A percentile compares a stretch with the other conserved stretches of the same genome.
These are phyloP conservation scores for Indicator maculatus DNA, from an alignment of 2,113 vertebrate species.

Conservation along the genomic window DNA sequence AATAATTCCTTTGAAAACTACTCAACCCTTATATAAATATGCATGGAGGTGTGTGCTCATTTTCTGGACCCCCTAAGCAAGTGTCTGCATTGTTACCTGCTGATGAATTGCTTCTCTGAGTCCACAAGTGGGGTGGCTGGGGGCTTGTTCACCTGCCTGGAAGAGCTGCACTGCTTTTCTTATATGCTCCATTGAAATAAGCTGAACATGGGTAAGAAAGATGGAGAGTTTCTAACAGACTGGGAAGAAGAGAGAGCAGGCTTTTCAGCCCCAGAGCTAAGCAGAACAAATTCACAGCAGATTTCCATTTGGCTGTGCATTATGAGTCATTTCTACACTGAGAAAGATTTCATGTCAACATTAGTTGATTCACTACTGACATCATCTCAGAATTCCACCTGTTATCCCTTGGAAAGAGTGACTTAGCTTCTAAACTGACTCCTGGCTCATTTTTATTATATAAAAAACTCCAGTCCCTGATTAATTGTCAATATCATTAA, in stretches of 20 bases:
- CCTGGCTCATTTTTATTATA: slow-evolving; percentile 9
- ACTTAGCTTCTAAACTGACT: not conserved
- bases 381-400: slow-evolving; percentile 28
- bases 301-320: slow-evolving; percentile 19
- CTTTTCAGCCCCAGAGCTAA: slow-evolving; percentile 11
- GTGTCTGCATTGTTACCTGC: not conserved
- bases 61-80: not conserved
- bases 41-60: not conserved
- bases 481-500: not conserved
- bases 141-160: not conserved
- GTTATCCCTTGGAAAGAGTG: not conserved
- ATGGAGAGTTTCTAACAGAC: not conserved
- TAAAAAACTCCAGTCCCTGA: not conserved
- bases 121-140: not conserved
- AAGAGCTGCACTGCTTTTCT: not conserved
- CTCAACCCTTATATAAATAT: not conserved
- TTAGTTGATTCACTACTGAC: slow-evolving; percentile 8
- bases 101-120: not conserved
- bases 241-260: not conserved
- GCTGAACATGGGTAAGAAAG: not conserved
- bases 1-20: not conserved
- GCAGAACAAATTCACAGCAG: not conserved
- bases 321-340: not conserved
- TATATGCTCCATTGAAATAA: not conserved
- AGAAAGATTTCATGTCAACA: slow-evolving; percentile 5